Conservation (phyloP, 2,888 invertebrate species). For the Agrilus mali region DNA sequence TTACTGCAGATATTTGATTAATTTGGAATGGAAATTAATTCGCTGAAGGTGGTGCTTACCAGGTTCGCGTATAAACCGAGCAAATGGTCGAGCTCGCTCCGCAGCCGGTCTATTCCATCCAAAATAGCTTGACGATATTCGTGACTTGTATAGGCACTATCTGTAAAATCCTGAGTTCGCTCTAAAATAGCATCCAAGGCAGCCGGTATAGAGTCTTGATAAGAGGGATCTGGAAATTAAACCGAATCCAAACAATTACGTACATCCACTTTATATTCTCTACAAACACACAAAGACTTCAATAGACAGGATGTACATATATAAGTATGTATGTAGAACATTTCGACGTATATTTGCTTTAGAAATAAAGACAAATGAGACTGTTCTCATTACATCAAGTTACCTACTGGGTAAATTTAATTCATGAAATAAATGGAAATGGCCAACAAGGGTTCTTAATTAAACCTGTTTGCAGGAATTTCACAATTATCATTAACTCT, state of each 20-base stretch:
- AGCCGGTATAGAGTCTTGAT: conserved; percentile 68
- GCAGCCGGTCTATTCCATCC: conserved; percentile 71
- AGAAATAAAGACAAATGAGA: no score
- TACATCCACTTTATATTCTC: background rate
- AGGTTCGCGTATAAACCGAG: conserved; percentile 73
- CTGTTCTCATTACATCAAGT: no score
- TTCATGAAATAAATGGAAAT: no score
- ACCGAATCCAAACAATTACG: background rate
- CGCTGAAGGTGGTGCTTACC: conserved; percentile 38
- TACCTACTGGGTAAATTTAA: no score
- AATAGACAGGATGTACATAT: no score
- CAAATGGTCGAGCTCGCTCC: conserved; percentile 83
- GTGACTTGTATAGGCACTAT: conserved; percentile 96
- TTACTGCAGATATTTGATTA: no score
- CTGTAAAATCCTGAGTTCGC: conserved; percentile 96
- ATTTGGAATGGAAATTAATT: background rate
- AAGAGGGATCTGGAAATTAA: conserved; percentile 27
- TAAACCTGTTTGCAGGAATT: no score
- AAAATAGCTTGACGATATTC: conserved; percentile 94
- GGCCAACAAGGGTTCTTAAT: no score
- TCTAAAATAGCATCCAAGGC: conserved; percentile 87
- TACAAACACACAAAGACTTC: background rate
- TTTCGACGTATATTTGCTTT: no score
- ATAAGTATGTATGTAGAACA: no score
- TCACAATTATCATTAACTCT: no score